These are phyloP conservation scores for Ageneiosus marmoratus DNA, from an alignment of 2,113 vertebrate species.

Conservation along the genomic window DNA sequence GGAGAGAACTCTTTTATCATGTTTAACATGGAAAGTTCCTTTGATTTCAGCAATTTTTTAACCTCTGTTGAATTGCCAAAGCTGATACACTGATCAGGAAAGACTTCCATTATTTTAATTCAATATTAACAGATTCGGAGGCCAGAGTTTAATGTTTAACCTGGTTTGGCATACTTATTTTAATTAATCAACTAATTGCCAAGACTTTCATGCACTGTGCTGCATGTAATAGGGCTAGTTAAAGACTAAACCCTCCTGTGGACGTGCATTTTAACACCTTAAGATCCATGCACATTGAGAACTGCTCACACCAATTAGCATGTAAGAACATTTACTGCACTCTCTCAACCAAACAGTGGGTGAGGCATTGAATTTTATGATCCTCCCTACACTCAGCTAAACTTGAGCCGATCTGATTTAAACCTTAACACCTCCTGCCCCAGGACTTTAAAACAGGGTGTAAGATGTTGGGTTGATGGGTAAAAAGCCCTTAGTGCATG, in stretches of 20 bases:
- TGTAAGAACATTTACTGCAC: background rate
- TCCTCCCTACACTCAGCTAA: background rate
- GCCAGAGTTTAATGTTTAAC: constrained; percentile 3
- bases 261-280: background rate
- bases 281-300: background rate
- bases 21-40: constrained; percentile 25
- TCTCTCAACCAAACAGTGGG: background rate
- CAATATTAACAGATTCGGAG: background rate
- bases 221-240: background rate
- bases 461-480: background rate
- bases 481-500: background rate
- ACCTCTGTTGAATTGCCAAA: background rate
- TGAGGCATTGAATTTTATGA: constrained; percentile 9
- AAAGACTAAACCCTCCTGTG: constrained; percentile 3
- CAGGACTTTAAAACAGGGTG: background rate
- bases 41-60: background rate
- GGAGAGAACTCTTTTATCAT: constrained; percentile 29
- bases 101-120: background rate
- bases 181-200: background rate
- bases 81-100: background rate
- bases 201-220: background rate
- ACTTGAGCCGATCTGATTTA: background rate
- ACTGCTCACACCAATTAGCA: background rate
- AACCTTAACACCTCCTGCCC: background rate
- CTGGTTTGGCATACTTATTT: background rate